Percentiles rank a stretch among this genome's conserved stretches.
Evolutionary conservation across 2,113 vertebrate genomes (phyloP).

Genomic region (Hemiprocne comata): DNA sequence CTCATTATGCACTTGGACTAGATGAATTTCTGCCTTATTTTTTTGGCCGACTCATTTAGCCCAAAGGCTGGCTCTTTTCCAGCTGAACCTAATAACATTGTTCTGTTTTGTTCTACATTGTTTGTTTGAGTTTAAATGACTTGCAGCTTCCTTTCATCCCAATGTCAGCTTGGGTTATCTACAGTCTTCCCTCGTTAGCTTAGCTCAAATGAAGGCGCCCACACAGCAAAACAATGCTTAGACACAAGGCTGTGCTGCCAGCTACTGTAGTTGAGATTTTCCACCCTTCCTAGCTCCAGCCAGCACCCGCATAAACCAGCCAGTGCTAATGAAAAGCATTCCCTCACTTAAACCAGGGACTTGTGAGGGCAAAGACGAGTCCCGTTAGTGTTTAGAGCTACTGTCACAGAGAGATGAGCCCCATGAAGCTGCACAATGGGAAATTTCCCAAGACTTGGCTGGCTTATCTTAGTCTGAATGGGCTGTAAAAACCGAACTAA

Average conservation of each 20-base stretch:
- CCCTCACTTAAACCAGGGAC: background rate
- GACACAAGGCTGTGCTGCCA: background rate
- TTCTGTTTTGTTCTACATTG: conserved; percentile 46
- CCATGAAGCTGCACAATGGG: background rate
- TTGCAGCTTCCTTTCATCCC: conserved; percentile 53
- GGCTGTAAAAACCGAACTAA: conserved; percentile 41
- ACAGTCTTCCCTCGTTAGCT: conserved; percentile 44
- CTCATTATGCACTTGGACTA: background rate
- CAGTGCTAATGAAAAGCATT: conserved; percentile 47
- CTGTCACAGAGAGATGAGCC: conserved; percentile 29
- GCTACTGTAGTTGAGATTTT: conserved; percentile 43
- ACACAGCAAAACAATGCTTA: conserved; percentile 30
- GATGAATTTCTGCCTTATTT: conserved; percentile 11
- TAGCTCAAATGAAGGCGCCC: conserved; percentile 2
- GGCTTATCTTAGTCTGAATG: background rate
- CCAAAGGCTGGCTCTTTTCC: conserved; percentile 31
- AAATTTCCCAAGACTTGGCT: conserved; percentile 51
- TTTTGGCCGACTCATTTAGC: background rate
- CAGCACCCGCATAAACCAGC: background rate
- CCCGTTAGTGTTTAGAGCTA: background rate
- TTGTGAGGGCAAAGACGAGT: background rate
- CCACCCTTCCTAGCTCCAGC: conserved; percentile 9
- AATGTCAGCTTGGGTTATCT: conserved; percentile 54
- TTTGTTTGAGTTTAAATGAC: conserved; percentile 54
- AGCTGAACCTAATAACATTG: conserved; percentile 50